These are phyloP conservation scores for Megalops atlanticus DNA, from an alignment of 2,113 vertebrate genomes.

Conservation along the genomic window DNA sequence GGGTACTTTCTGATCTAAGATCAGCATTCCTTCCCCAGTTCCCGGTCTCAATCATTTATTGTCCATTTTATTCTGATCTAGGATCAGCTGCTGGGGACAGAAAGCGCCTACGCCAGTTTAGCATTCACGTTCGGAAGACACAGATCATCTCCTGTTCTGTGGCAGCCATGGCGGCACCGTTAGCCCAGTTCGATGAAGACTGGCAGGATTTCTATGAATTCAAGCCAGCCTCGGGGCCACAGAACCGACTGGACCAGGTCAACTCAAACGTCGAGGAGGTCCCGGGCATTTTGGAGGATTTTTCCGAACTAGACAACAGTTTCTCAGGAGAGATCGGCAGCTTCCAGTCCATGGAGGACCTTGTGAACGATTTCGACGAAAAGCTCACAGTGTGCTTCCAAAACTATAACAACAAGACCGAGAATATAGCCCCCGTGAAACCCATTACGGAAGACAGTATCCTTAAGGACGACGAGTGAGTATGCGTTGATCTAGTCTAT, in stretches of 20 bases:
- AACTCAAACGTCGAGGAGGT: constrained; percentile 65
- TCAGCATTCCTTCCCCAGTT: neutral
- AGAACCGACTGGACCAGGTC: constrained; percentile 65
- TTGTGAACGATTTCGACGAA: constrained; percentile 82
- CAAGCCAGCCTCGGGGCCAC: constrained; percentile 68
- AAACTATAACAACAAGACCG: constrained; percentile 70
- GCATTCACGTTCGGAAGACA: neutral
- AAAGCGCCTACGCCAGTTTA: too few relatives aligned
- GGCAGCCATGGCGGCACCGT: constrained; percentile 84
- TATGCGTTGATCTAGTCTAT: constrained; percentile 40
- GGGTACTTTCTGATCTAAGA: too few relatives aligned
- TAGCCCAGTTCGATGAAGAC: constrained; percentile 87
- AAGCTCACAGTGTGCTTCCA: constrained; percentile 89
- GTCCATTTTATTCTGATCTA: too few relatives aligned
- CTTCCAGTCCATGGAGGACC: constrained; percentile 78
- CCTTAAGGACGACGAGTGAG: constrained; percentile 92
- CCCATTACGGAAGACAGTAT: constrained; percentile 86
- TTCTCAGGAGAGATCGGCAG: constrained; percentile 75
- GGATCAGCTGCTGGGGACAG: too few relatives aligned
- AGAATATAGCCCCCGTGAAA: constrained; percentile 75
- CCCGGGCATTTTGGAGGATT: constrained; percentile 63
- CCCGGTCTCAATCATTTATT: too few relatives aligned
- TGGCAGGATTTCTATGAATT: constrained; percentile 98
- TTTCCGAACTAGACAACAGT: constrained; percentile 72
- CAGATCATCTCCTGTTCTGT: neutral